Percentiles rank a stretch among this genome's conserved stretches.
These are phyloP conservation scores for Micropoecilia bifurca DNA, from an alignment of 2,797 vertebrate species.

Conservation along the genomic window DNA sequence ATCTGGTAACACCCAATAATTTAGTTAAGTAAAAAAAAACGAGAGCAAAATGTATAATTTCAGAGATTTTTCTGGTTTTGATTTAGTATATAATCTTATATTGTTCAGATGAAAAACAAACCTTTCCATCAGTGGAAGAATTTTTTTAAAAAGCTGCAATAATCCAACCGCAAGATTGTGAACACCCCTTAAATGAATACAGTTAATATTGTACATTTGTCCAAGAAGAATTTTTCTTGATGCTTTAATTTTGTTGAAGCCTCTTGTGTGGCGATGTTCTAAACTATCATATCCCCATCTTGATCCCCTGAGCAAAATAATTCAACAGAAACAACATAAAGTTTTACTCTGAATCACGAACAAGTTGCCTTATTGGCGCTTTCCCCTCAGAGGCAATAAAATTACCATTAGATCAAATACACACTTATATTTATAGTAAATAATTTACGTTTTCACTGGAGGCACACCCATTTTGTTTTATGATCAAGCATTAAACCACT, in stretches of 20 bases:
- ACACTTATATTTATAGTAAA: not conserved
- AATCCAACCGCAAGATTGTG: not conserved
- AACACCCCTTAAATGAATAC: not conserved
- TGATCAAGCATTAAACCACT: conserved; percentile 39
- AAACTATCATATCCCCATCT: conserved; percentile 82
- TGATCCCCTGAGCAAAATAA: conserved; percentile 71
- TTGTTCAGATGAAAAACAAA: not conserved
- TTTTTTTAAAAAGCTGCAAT: not conserved
- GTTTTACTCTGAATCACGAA: not conserved
- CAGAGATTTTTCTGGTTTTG: not conserved
- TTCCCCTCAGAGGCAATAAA: not conserved
- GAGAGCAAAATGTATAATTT: not conserved
- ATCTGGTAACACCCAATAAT: not conserved
- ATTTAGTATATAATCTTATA: not conserved
- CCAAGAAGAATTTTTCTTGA: conserved; percentile 1
- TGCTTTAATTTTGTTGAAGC: conserved; percentile 69
- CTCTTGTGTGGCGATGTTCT: conserved; percentile 84
- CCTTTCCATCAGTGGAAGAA: not conserved
- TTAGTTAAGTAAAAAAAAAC: not conserved
- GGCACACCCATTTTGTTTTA: conserved; percentile 21
- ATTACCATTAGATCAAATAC: conserved; percentile 2
- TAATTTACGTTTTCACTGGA: conserved; percentile 10
- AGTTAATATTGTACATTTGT: not conserved
- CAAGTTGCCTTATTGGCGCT: not conserved
- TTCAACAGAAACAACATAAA: not conserved